These are phyloP conservation scores for Enteromius treurensis DNA, from an alignment of 2,797 vertebrate genomes.

Conservation along the genomic window DNA sequence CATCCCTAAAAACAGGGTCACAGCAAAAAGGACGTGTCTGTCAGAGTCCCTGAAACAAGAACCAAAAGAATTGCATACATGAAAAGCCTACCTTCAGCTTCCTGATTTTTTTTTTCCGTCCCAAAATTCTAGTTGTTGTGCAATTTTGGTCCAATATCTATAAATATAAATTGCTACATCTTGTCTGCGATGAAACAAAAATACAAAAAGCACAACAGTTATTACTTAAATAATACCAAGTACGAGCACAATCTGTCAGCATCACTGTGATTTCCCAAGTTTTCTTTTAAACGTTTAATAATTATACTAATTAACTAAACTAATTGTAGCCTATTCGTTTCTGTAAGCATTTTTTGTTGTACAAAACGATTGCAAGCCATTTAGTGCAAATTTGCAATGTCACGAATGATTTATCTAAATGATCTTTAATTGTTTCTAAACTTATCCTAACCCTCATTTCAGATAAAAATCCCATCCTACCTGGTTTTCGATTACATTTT, in stretches of 20 bases:
- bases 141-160: not conserved
- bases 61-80: not conserved
- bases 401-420: not conserved
- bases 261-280: not conserved
- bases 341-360: not conserved
- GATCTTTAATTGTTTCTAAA: not conserved
- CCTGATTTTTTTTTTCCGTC: not conserved
- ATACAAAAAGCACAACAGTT: not conserved
- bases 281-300: not conserved
- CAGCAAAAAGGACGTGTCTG: not conserved
- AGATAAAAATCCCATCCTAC: not conserved
- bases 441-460: too few species aligned
- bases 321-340: not conserved
- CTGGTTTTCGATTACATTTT: not conserved
- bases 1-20: slow-evolving; percentile 44
- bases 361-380: too few species aligned
- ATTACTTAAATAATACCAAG: not conserved
- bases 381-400: not conserved
- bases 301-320: not conserved
- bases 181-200: not conserved
- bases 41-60: slow-evolving; percentile 1
- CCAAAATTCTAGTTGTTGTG: not conserved
- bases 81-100: not conserved
- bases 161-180: not conserved
- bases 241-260: not conserved